Base-by-base conservation (phyloP, 2,888 invertebrate genomes). In the Rhagonycha lutea region DNA sequence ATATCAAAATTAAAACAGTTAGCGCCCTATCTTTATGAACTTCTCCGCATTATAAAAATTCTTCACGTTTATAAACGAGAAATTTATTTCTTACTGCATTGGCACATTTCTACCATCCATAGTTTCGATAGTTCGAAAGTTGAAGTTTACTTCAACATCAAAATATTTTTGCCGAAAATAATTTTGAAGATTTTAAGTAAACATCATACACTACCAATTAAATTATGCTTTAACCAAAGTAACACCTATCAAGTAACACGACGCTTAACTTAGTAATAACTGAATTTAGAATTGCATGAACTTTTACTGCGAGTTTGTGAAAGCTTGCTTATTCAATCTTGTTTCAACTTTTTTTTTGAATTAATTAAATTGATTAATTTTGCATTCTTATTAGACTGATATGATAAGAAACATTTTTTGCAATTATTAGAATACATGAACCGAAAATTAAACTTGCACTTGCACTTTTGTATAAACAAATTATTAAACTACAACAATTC, bases 321-420 rank as follows among this genome's bases (percentile, higher is more conserved):
- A 61, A 32, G 70, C 70, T 73, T 76, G 73, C 76, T 76, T 76
- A 69, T 65, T 68, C 47, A n/a, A n/a, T 76, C 65, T 32, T 61
- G 61, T 18, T 62, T 70, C 74, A 32, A 70, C 10, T 72, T 74
- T 72, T 70, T 65, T 69, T 28, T 69, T 62, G 29, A 62, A 47
- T 61, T 68, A 74, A 29, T 47, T 28, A n/a, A 68, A 61, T 63
- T 65, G 14, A 32, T 47, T 47, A 47, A n/a, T 47, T 47, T 47
- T 47, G 47, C 47, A 47, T 47, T 47, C 47, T 47, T 47, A 47
- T n/a, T n/a, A n/a, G n/a, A n/a, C n/a, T n/a, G 47, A 47, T n/a
- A 7, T n/a, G n/a, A n/a, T 47, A 47, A 47, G n/a, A 47, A 47
- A 47, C n/a, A 47, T n/a, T 47, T n/a, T 47, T 47, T 47, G 4